Evolutionary conservation across 2,888 invertebrate species (phyloP), one percentile per base, ranked within the genome.

Genomic region (Achlya flavicornis): DNA sequence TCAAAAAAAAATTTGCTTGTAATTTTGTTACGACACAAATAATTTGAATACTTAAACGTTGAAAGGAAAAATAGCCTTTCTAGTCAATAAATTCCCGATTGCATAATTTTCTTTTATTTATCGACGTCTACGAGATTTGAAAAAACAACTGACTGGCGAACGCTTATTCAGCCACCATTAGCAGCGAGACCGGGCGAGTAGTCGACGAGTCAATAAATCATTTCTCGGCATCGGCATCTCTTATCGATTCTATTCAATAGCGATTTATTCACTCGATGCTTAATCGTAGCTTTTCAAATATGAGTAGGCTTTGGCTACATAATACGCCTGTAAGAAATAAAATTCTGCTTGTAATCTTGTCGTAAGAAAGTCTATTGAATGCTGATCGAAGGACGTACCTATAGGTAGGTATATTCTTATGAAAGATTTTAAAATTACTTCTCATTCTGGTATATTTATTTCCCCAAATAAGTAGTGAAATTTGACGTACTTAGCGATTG

Each of bases 121-220:
- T 72, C 74, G 68, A 68, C 72, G 76, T 74, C 75, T 76, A 71
- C 66, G 66, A 63, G 43, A 63, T 78, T 78, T 79, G 76, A 81
- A 80, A 81, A 84, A 84, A 80, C 70, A 72, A 73, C 76, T 71
- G 75, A 74, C 62, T 70, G 77, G 77, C 75, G 73, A 84, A 67
- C 72, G 81, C 78, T 81, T 80, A 81, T 82, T 81, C 81, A 81
- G 80, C 80, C 72, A 69, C 83, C 83, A 82, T 82, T 82, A 82
- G 77, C 66, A 65, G 79, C 74, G 76, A 69, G 72, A 69, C 73
- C 71, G 76, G 75, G 77, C 71, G 69, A 77, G 77, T 76, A 82
- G 81, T 79, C 81, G 84, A 79, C 80, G 81, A 89, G 89, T 88
- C 89, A 88, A 91, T 92, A 91, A 92, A 91, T 92, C 91, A 92